A percentile compares a stretch with the other conserved stretches of the same genome.
These are phyloP conservation scores for Ginglymostoma cirratum DNA, from an alignment of 2,113 vertebrate genomes.

Conservation along the genomic window DNA sequence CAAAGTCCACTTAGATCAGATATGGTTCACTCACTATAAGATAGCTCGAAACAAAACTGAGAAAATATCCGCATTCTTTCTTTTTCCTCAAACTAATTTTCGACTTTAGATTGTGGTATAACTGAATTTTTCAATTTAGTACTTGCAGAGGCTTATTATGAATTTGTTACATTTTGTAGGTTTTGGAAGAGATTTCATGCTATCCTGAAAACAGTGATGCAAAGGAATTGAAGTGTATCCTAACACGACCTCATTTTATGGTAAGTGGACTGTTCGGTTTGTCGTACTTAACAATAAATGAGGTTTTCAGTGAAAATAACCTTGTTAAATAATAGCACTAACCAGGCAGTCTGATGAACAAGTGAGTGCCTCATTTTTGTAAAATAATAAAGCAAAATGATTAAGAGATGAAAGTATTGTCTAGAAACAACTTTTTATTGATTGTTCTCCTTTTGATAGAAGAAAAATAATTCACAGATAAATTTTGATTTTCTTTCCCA, in stretches of 20 bases:
- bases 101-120: not conserved
- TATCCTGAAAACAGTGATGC: slow-evolving; percentile 92
- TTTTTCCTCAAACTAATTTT: not conserved
- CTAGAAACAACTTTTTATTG: not conserved
- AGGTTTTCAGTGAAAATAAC: not conserved
- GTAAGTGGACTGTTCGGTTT: slow-evolving; percentile 55
- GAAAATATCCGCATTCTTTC: not conserved
- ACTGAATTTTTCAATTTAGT: not conserved
- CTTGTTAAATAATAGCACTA: not conserved
- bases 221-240: slow-evolving; percentile 90
- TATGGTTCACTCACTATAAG: not conserved
- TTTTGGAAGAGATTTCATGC: slow-evolving; percentile 97
- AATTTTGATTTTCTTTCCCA: not conserved
- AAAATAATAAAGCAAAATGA: not conserved
- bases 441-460: not conserved
- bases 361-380: slow-evolving; percentile 35
- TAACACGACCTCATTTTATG: slow-evolving; percentile 99
- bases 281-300: not conserved
- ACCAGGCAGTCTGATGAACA: not conserved
- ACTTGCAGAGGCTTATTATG: not conserved
- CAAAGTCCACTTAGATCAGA: not conserved
- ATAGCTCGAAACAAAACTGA: not conserved
- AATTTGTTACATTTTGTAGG: slow-evolving; percentile 57
- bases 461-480: not conserved
- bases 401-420: not conserved